Evolutionary conservation across 2,797 vertebrate genomes (phyloP), one percentile per base, ranked within the genome.

Genomic region (Mus minutoides): DNA sequence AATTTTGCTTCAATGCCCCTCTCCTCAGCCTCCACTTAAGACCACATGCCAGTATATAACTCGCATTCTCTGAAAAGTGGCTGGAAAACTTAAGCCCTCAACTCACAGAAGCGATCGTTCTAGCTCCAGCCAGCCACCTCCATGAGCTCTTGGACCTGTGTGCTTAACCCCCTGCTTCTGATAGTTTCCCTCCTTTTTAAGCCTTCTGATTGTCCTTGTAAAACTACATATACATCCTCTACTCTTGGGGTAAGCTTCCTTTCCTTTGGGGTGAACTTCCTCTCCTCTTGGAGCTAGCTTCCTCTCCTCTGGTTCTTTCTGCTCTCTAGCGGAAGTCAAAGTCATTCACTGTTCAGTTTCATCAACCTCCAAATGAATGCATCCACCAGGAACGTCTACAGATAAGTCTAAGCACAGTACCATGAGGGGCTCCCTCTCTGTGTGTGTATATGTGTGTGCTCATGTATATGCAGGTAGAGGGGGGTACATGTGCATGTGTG

Each of bases 281-380:
- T 26, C 26, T 62, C 60, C 26, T 29, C 56, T 64, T 64, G 62
- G 31, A 31, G 64, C 1, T 6, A 67, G 31, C 64, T 67, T 67
- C 77, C 52, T 26, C n/a, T 85, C 62, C 40, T 71, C 5, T 34
- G 92, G 73, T 43, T 75, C 37, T 31, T 4, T 12, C 24, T 9
- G 60, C 52, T 58, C 79, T 58, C 21, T 16, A 58, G 78, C n/a
- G 4, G 10, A 62, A 94, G 84, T 89, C n/a, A 13, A n/a, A 82
- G 54, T 64, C 34, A 58, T 37, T 94, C 31, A 62, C 58, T 76
- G 2, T 56, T 78, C 62, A 87, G 26, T 46, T 76, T 82, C 34
- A 56, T 78, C 83, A 83, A 46, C 62, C 62, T 73, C 67, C 19
- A 64, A 91, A 95, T 91, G 60, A 84, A 95, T 85, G 37, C 21